These are phyloP conservation scores for Delphinus delphis DNA, from an alignment of 2,113 vertebrate genomes.

Conservation along the genomic window DNA sequence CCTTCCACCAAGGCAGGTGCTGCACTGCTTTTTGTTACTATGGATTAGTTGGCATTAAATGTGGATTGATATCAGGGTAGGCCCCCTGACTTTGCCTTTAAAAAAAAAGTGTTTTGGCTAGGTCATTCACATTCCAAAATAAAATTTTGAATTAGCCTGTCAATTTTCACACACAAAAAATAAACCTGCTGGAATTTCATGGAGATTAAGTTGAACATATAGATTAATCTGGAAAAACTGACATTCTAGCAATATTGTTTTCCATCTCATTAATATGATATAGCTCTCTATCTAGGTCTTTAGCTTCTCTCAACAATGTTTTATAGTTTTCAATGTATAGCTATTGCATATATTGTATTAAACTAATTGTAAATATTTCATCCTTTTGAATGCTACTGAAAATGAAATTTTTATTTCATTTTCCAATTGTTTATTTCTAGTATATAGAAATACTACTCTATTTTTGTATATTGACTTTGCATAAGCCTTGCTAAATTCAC, in stretches of 20 bases:
- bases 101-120: not conserved
- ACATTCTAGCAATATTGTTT: not conserved
- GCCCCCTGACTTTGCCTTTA: not conserved
- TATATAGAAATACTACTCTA: not conserved
- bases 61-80: not conserved
- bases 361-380: conserved; percentile 4
- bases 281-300: conserved; percentile 1
- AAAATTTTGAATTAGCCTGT: not conserved
- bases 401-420: conserved; percentile 14
- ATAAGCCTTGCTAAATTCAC: not conserved
- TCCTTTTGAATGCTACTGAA: not conserved
- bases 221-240: conserved; percentile 5
- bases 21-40: not conserved
- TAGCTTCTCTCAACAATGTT: not conserved
- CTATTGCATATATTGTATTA: not conserved
- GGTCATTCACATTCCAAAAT: not conserved
- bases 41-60: not conserved
- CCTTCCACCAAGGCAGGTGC: not conserved
- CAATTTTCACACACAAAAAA: not conserved
- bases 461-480: not conserved
- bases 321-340: not conserved
- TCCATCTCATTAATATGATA: not conserved
- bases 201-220: not conserved
- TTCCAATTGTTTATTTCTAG: not conserved
- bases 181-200: not conserved